These are phyloP conservation scores for Hoplodrina ambigua DNA, from an alignment of 2,888 invertebrate species.

Conservation along the genomic window DNA sequence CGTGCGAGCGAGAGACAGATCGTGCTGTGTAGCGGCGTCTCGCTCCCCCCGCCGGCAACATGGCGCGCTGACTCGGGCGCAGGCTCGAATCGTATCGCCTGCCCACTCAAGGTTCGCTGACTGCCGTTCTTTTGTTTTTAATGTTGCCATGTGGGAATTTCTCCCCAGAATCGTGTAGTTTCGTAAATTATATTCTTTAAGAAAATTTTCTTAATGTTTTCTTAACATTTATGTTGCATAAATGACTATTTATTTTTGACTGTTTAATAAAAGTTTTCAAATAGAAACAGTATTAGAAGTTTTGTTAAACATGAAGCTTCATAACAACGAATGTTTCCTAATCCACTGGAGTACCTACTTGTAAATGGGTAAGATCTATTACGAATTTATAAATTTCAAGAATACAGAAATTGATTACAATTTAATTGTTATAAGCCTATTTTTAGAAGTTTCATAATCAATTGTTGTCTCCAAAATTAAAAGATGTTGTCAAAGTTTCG, in stretches of 20 bases:
- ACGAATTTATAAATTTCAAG: background rate
- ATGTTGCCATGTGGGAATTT: conserved; percentile 82
- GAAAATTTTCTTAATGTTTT: conserved; percentile 14
- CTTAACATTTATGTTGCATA: conserved; percentile 3
- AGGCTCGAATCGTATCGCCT: conserved; percentile 92
- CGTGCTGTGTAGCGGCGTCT: conserved; percentile 77
- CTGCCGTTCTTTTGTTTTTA: conserved; percentile 91
- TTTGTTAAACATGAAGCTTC: background rate
- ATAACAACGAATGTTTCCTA: background rate
- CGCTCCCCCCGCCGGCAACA: conserved; percentile 84
- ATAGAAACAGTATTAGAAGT: background rate
- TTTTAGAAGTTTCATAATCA: background rate
- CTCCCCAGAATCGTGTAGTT: conserved; percentile 61
- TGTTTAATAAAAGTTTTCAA: conserved; percentile 8
- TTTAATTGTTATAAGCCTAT: background rate
- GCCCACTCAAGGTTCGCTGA: conserved; percentile 92
- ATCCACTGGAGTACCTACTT: too few species aligned
- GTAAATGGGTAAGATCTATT: background rate
- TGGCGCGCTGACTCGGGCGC: conserved; percentile 91
- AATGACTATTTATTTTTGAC: conserved; percentile 19
- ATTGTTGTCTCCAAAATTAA: background rate
- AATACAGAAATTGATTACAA: background rate
- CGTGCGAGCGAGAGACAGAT: conserved; percentile 79
- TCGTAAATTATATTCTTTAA: conserved; percentile 24
- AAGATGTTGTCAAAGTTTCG: too few species aligned